Base-by-base conservation (phyloP, 2,888 invertebrate genomes). In the Prosapia bicincta region DNA sequence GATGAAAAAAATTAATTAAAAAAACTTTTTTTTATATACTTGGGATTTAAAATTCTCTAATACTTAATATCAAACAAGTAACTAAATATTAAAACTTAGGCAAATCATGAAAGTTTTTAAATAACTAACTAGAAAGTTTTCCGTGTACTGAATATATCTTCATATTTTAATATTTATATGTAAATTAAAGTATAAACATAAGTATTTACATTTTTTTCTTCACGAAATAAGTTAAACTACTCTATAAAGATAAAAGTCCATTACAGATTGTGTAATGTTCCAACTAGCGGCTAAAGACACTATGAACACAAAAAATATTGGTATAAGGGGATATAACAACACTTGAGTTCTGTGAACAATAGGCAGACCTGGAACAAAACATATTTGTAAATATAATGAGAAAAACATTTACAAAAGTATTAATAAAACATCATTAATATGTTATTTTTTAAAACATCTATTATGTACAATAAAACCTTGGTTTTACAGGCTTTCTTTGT, bases 271-370 rank as follows among this genome's bases (percentile, higher is more conserved):
- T 80, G 93, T 95, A 73, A 98, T 89, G 87, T 98, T 98, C 89
- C 94, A 93, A 72, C 93, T 91, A 76, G 92, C 88, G 10, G 91
- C 87, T 74, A 97, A 85, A 0, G 94, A 93, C 25, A 93, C 87
- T 70, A 97, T 85, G 86, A 94, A 98, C 70, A 92, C 84, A 15
- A 98, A 82, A 79, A 93, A 86, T 73, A 96, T 86, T 66, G 92
- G 85, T 0, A 97, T 94, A 78, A 98, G 86, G 1, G 97, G 94
- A 80, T 94, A 91, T 73, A 98, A 88, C 83, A 98, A 91, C 73
- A 92, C 86, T 80, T 97, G 90, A 0, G 96, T 95, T 83, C 93
- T 94, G 81, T 93, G 92, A 71, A 98, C 87, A 84, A 94, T 93
- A 54, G 96, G 93, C 78, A 98, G 88, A 85, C 95, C 96, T 95